These are phyloP conservation scores for Salticus scenicus DNA, from an alignment of 2,888 invertebrate species.

Conservation along the genomic window DNA sequence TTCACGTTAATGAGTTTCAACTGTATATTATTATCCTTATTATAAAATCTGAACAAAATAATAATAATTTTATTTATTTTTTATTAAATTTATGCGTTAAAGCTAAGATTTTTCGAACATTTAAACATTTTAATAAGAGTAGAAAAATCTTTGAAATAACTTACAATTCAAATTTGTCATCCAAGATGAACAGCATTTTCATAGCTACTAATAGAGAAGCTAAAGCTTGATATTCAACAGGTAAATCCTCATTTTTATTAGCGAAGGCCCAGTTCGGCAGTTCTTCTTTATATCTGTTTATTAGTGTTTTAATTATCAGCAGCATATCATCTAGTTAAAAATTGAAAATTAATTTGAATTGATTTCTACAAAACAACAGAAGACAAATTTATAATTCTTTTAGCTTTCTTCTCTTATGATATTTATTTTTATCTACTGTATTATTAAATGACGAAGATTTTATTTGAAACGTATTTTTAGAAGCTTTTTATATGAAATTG, in stretches of 20 bases:
- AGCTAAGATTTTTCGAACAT: neutral
- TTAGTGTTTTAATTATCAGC: slow-evolving; percentile 22
- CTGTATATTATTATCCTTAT: too few relatives aligned
- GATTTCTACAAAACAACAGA: too few relatives aligned
- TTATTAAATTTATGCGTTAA: too few relatives aligned
- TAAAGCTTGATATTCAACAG: slow-evolving; percentile 35
- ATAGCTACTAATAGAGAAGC: slow-evolving; percentile 41
- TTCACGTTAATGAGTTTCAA: too few relatives aligned
- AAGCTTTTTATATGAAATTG: too few relatives aligned
- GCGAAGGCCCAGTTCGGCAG: neutral
- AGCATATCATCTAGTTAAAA: slow-evolving; percentile 34
- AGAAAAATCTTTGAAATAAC: neutral
- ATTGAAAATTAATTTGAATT: neutral
- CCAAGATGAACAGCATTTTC: slow-evolving; percentile 45
- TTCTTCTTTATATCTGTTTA: neutral
- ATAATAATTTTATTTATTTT: too few relatives aligned
- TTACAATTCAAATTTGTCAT: slow-evolving; percentile 52
- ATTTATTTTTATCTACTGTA: too few relatives aligned
- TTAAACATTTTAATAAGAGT: neutral
- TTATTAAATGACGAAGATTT: too few relatives aligned
- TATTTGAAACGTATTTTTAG: too few relatives aligned
- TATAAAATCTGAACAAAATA: too few relatives aligned
- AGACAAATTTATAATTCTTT: too few relatives aligned
- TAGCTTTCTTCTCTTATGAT: too few relatives aligned
- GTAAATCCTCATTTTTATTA: neutral